Percentiles rank a stretch among this genome's conserved stretches.
Evolutionary conservation across 2,888 invertebrate genomes (phyloP).

Genomic region (Malthinus flaveolus): DNA sequence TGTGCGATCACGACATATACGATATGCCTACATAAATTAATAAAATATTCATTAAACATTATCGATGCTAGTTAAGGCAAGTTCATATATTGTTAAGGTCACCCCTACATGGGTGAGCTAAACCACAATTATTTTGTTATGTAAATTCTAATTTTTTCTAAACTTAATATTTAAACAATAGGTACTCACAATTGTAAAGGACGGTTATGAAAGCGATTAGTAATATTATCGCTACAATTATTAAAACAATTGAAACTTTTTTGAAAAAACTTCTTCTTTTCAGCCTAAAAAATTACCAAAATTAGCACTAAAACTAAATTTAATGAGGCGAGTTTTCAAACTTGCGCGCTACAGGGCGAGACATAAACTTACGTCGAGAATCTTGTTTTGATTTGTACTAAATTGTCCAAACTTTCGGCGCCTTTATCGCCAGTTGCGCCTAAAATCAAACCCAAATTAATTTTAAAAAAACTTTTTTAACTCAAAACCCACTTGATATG

Average conservation of each 20-base stretch:
- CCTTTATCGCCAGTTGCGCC: neutral
- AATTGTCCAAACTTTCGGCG: conserved; percentile 33
- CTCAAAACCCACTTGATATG: conserved; percentile 19
- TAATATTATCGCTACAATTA: conserved; percentile 58
- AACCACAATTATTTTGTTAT: too few species aligned
- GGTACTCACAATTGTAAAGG: conserved; percentile 37
- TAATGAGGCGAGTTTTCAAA: too few species aligned
- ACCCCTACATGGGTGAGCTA: too few species aligned
- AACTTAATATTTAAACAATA: too few species aligned
- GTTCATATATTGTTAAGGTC: too few species aligned
- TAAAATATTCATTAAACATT: neutral
- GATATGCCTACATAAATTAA: neutral
- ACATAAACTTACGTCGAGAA: conserved; percentile 55
- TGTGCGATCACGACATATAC: too few species aligned
- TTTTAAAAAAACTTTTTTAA: neutral
- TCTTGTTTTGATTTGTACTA: conserved; percentile 59
- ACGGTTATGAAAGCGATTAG: conserved; percentile 61
- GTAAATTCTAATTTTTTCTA: too few species aligned
- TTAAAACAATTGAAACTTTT: conserved; percentile 56
- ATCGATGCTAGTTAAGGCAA: neutral
- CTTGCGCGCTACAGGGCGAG: neutral
- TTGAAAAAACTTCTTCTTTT: conserved; percentile 65
- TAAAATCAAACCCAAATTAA: neutral
- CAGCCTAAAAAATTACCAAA: conserved; percentile 57
- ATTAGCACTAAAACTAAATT: neutral